Evolutionary conservation across 2,113 vertebrate species (phyloP).

Genomic region (Meriones unguiculatus): DNA sequence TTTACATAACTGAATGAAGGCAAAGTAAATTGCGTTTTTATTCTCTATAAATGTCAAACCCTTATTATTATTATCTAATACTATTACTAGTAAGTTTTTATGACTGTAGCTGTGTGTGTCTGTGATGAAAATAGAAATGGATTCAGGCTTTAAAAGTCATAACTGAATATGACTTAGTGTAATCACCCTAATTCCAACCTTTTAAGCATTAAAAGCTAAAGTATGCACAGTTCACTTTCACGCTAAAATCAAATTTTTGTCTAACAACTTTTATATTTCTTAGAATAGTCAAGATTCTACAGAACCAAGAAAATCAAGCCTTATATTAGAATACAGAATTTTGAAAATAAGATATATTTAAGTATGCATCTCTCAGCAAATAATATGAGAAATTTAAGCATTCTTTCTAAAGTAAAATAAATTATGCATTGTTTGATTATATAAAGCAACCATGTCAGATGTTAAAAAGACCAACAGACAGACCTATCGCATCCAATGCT

Average conservation of each 20-base stretch:
- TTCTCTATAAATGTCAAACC: constrained; percentile 33
- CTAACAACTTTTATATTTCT: background rate
- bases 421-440: constrained; percentile 5
- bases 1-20: constrained; percentile 24
- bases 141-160: background rate
- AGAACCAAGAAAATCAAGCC: background rate
- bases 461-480: background rate
- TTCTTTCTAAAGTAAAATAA: constrained; percentile 17
- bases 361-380: background rate
- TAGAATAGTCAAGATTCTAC: background rate
- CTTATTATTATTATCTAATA: constrained; percentile 55
- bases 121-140: constrained; percentile 16
- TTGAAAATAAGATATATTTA: background rate
- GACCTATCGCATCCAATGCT: background rate
- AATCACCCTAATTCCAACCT: background rate
- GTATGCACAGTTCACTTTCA: background rate
- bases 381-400: background rate
- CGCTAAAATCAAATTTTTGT: constrained; percentile 28
- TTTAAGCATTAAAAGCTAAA: constrained; percentile 34
- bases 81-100: constrained; percentile 50
- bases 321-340: constrained; percentile 13
- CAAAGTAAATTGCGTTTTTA: constrained; percentile 3
- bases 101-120: background rate
- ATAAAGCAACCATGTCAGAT: background rate
- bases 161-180: background rate